Base-by-base conservation (phyloP, 2,888 invertebrate species). In the Ophion obscuratus region DNA sequence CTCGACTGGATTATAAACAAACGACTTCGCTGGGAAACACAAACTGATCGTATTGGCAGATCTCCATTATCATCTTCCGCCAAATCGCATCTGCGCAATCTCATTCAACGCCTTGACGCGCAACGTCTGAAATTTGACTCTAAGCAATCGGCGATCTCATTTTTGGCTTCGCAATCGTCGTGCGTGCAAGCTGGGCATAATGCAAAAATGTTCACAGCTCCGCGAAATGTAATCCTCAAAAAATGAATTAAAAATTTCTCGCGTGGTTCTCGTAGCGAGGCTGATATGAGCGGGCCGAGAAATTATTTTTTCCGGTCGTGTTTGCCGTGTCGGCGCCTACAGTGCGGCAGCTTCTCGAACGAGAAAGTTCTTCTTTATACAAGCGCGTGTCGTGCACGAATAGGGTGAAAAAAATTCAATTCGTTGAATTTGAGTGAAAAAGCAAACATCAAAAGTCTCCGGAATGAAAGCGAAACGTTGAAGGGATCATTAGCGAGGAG, bases 1-100 rank as follows among this genome's bases (percentile, higher is more conserved):
- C 87, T 78, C 31, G 57, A 64, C 82, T 83, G 87, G 85, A 88
- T 88, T 89, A 87, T 88, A 90, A 90, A 89, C 88, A 87, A 89
- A 89, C 85, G 73, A 87, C 57, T 31, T 73, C 53, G 64, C 64
- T 47, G 75, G 59, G 70, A 68, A 27, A 36, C 61, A 40, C 31
- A 61, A 61, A 17, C 36, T 73, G n/a, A 64, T 20, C 11, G 36
- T 27, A 66, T 76, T 20, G 0, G 4, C 24, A 27, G n/a, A 36
- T 44, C 14, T 79, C 74, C 81, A 77, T 64, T 67, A 74, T 61
- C 40, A 57, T 44, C 70, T 57, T 0, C 17, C 24, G 4, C n/a
- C 27, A 11, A 36, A 40, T 6, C 20, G n/a, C n/a, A 62, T 24
- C 61, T 53, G 14, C 40, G 44, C 24, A 0, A 24, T 74, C 44